Evolutionary conservation across 1,140 invertebrate species (phyloP).

Genomic region (Drosophila pallidifrons): DNA sequence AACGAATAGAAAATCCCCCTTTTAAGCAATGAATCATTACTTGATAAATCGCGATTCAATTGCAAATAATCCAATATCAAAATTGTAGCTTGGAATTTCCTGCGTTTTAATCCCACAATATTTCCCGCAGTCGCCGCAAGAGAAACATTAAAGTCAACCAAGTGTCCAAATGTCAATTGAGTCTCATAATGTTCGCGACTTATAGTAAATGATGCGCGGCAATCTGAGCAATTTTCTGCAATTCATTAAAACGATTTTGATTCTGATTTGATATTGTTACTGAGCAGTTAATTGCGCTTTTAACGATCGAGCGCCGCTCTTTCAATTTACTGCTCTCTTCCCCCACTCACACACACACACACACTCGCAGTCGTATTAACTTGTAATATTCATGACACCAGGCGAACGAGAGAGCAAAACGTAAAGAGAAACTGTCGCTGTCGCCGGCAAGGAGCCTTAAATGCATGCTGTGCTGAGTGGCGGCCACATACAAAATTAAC

Average conservation of each 20-base stretch:
- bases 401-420: constrained; percentile 33
- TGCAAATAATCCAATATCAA: background rate
- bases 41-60: background rate
- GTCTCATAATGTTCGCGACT: constrained; percentile 44
- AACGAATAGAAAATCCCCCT: background rate
- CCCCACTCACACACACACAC: constrained; percentile 19
- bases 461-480: constrained; percentile 33
- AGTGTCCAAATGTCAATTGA: constrained; percentile 50
- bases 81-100: constrained; percentile 9
- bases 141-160: constrained; percentile 11
- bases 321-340: constrained; percentile 19
- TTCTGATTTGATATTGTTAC: constrained; percentile 74
- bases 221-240: constrained; percentile 78
- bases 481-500: constrained; percentile 65
- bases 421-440: constrained; percentile 32
- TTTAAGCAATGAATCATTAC: background rate
- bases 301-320: constrained; percentile 59
- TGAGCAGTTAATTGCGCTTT: constrained; percentile 78
- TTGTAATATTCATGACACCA: constrained; percentile 70
- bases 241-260: constrained; percentile 75
- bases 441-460: constrained; percentile 32
- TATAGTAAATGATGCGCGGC: constrained; percentile 42
- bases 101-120: constrained; percentile 2
- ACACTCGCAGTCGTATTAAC: constrained; percentile 31
- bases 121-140: background rate